Evolutionary conservation across 2,888 invertebrate species (phyloP), one percentile per base, ranked within the genome.

Genomic region (Polylopha cassiicola): DNA sequence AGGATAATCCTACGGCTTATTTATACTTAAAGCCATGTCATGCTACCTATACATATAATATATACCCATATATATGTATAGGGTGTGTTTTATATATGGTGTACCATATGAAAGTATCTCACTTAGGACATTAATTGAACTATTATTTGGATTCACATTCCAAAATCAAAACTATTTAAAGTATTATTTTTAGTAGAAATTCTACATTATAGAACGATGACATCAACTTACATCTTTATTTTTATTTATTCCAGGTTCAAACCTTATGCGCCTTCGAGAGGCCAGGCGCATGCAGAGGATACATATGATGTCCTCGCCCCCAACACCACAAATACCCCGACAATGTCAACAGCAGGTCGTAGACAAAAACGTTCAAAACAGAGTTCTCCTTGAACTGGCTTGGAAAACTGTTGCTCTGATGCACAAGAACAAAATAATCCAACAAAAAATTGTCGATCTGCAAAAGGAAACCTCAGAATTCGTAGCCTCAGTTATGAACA

Each of bases 381-480:
- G 80, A 42, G 87, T 88, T 4, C 82, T 91, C 23, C 67, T 90
- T 15, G 88, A 89, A 34, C 86, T 90, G 3, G 90, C 90, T 3
- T 81, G 89, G 65, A 88, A 88, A 57, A 90, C 90, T 0, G 86
- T 90, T 22, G 87, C 86, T 6, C 71, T 91, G 11, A 87, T 90
- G 76, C 87, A 88, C 44, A 88, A 87, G 46, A 90, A 90, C 67
- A 87, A 81, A 44, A 56, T 88, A 23, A 80, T 91, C 39, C 90
- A 90, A 52, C 82, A 87, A 43, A 88, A 89, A 51, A 77, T 91
- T 38, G 76, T 87, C 3, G 87, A 85, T 15, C 59, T 91, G 20
- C 89, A 89, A 53, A 75, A 86, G 41, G 90, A 91, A 68, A 90
- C 91, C 0, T 82, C 87, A 2, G 87, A 88, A 41, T 90, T 90